phyloP scores from a whole-genome alignment of 92 coral and sea anemone genomes.

The Isaurus tuberculatus region DNA sequence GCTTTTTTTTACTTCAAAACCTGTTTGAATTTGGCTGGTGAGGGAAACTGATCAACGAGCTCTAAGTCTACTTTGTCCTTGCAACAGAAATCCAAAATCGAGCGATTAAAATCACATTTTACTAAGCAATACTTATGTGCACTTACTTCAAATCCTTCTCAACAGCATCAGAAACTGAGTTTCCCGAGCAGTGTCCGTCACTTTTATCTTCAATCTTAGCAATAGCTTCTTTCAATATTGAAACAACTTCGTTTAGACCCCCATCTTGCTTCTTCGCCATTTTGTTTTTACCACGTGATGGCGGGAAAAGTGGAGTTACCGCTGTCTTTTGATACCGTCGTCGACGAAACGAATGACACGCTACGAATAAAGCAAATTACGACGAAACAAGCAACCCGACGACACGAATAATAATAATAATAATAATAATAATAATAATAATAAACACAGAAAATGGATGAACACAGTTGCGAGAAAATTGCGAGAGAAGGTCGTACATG shows the following conservation, averaged over 20 bases:
- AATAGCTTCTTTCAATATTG: slow-evolving; percentile 39
- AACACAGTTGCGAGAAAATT: too few species aligned
- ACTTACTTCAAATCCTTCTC: slow-evolving; percentile 43
- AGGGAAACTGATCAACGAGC: slow-evolving; percentile 4
- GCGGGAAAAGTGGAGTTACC: slow-evolving; percentile 24
- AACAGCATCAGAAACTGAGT: slow-evolving; percentile 32
- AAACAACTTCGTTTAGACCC: slow-evolving; percentile 22
- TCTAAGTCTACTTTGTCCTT: background rate
- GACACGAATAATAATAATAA: too few species aligned
- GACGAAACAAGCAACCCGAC: slow-evolving; percentile 32
- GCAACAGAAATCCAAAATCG: slow-evolving; percentile 12
- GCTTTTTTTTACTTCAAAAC: too few species aligned
- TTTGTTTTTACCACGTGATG: slow-evolving; percentile 6
- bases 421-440: too few species aligned
- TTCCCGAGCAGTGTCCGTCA: background rate
- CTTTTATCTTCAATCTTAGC: slow-evolving; percentile 29
- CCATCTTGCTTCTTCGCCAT: slow-evolving; percentile 6
- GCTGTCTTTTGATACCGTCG: slow-evolving; percentile 39
- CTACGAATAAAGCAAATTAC: background rate
- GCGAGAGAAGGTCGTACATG: too few species aligned
- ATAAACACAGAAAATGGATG: too few species aligned
- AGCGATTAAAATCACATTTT: slow-evolving; percentile 10
- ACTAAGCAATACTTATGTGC: slow-evolving; percentile 9
- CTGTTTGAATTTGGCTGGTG: slow-evolving; percentile 1
- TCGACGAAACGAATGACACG: slow-evolving; percentile 40